phyloP scores from a whole-genome alignment of 2,797 vertebrate genomes.

The Emydoidea blandingii region DNA sequence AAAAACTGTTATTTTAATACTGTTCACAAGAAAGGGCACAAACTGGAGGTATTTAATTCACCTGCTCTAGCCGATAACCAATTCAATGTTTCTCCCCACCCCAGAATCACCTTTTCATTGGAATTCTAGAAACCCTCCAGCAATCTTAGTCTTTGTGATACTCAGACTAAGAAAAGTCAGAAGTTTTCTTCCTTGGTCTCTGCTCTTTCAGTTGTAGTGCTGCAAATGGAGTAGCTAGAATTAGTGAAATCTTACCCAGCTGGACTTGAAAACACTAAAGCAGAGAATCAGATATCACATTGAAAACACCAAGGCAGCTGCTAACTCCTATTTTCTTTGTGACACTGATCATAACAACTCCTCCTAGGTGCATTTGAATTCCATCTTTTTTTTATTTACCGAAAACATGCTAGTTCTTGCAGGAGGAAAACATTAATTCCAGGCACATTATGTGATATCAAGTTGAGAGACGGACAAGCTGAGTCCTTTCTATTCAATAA shows the following conservation, averaged over 20 bases:
- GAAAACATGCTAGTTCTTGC: background rate
- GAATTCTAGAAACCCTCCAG: background rate
- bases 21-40: background rate
- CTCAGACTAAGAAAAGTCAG: too few species aligned
- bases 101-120: background rate
- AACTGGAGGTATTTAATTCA: background rate
- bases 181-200: background rate
- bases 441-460: background rate
- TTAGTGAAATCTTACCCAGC: background rate
- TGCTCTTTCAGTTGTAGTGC: background rate
- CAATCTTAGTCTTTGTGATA: too few species aligned
- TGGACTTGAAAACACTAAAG: background rate
- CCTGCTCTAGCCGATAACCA: background rate
- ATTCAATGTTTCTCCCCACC: background rate
- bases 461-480: background rate
- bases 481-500: background rate
- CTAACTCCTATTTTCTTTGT: background rate
- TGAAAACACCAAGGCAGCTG: background rate
- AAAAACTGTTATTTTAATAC: background rate
- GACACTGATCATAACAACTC: background rate
- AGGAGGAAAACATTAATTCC: background rate
- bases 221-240: background rate
- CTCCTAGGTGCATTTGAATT: background rate
- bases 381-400: background rate
- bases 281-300: too few species aligned